Conservation (phyloP, 2,888 invertebrate genomes). For the Heteromurus nitidus region DNA sequence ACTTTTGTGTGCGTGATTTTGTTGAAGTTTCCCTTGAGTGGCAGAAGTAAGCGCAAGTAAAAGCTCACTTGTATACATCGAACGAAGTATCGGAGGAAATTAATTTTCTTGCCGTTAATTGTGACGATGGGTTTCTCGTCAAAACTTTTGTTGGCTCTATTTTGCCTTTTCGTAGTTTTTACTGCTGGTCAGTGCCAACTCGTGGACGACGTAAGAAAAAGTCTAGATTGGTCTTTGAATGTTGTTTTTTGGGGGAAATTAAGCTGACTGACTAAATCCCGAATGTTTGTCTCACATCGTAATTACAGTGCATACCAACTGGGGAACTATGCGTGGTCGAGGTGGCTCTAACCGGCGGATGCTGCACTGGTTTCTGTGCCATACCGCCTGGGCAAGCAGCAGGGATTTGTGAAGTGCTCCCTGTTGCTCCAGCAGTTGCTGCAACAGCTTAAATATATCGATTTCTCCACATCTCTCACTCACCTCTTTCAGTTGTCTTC, state of each 20-base stretch:
- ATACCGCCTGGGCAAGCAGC: conserved; percentile 33
- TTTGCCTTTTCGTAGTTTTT: neutral
- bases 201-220: neutral
- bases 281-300: neutral
- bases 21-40: too few relatives aligned
- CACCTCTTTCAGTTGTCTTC: too few relatives aligned
- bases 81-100: too few relatives aligned
- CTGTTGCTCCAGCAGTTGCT: conserved; percentile 4
- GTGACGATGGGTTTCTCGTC: neutral
- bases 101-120: too few relatives aligned
- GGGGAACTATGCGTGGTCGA: conserved; percentile 36
- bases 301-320: conserved; percentile 41
- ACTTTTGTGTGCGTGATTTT: too few relatives aligned
- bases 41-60: neutral
- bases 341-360: conserved; percentile 40
- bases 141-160: neutral
- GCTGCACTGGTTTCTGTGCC: conserved; percentile 57
- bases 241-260: neutral
- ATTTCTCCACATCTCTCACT: neutral
- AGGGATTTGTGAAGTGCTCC: conserved; percentile 51
- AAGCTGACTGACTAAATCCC: neutral
- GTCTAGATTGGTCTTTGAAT: neutral
- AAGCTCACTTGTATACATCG: neutral
- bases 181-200: conserved; percentile 10
- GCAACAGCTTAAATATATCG: conserved; percentile 2